Evolutionary conservation across 2,113 vertebrate genomes (phyloP), one percentile per base, ranked within the genome.

Genomic region (Syrmaticus mikado): DNA sequence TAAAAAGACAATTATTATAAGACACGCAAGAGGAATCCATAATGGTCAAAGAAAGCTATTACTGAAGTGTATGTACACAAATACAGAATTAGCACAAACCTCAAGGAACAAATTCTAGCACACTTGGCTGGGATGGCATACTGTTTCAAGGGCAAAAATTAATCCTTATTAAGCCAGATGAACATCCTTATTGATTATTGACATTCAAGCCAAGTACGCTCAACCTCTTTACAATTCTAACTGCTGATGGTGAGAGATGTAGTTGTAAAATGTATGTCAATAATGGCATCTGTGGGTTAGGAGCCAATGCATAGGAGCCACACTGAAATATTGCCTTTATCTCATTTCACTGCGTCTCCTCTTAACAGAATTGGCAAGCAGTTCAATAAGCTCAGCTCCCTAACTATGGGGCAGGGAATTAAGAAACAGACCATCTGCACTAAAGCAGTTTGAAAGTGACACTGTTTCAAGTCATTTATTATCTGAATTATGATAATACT

Each of bases 301-400:
- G 32, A 68, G 50, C 48, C 22, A 5, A 40, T 48, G 62, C 45
- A 48, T 11, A 62, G 80, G 75, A 93, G 85, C 75, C 6, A 7
- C 58, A 50, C 34, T 84, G 79, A 94, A 95, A 89, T 91, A 93
- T 34, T 90, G 90, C 82, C 80, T 95, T 86, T 79, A 92, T 92
- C 76, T 80, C 0, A 0, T 93, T 95, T 94, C 81, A 76, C 55
- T 95, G 85, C 83, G 90, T 95, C 87, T 96, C 90, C 85, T 95
- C 90, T 93, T 89, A 96, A 79, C 74, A 83, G 79, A 89, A 95
- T 83, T 96, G 92, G 93, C 88, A 95, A 70, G 72, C 57, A 60
- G 89, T 75, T 95, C 84, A 89, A 79, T 90, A 94, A 93, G 41
- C 83, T 82, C 70, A 73, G 74, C 64, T 95, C 85, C 53, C 61